phyloP scores from a whole-genome alignment of 2,888 invertebrate genomes.

The Tillus elongatus region DNA sequence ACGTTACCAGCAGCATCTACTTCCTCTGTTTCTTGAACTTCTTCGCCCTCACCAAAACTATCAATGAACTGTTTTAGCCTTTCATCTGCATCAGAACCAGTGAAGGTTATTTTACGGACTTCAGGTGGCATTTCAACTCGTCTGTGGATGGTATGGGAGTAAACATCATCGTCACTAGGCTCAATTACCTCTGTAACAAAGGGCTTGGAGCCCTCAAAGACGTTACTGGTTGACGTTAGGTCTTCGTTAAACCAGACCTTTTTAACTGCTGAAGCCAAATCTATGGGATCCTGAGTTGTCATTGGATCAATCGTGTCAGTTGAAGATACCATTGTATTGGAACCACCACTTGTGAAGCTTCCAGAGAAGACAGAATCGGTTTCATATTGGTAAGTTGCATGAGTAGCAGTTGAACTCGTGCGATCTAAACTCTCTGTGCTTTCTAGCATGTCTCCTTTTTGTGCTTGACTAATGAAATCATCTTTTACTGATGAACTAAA shows the following conservation, averaged over 20 bases:
- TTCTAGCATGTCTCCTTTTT: conserved; percentile 49
- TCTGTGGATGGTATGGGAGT: conserved; percentile 43
- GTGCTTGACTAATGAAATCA: conserved; percentile 28
- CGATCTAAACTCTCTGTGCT: conserved; percentile 68
- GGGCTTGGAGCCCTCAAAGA: conserved; percentile 33
- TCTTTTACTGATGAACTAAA: conserved; percentile 41
- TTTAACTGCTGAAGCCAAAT: conserved; percentile 39
- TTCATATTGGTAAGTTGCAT: conserved; percentile 76
- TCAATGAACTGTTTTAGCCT: conserved; percentile 45
- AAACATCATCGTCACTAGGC: conserved; percentile 40
- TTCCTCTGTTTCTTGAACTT: conserved; percentile 45
- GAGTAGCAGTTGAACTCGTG: conserved; percentile 70
- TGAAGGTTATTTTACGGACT: conserved; percentile 45
- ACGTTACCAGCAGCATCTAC: conserved; percentile 48
- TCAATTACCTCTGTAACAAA: conserved; percentile 45
- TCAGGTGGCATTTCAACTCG: conserved; percentile 46
- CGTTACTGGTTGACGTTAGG: conserved; percentile 25
- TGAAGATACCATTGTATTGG: conserved; percentile 76
- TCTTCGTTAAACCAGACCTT: conserved; percentile 45
- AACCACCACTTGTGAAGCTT: conserved; percentile 73
- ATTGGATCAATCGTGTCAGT: conserved; percentile 58
- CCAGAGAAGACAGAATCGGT: conserved; percentile 80
- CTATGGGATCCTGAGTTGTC: conserved; percentile 43
- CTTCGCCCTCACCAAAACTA: conserved; percentile 46
- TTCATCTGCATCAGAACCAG: conserved; percentile 45